Percentiles rank a stretch among this genome's conserved stretches.
phyloP scores from a whole-genome alignment of 2,113 vertebrate genomes.

The Megaceryle torquata region DNA sequence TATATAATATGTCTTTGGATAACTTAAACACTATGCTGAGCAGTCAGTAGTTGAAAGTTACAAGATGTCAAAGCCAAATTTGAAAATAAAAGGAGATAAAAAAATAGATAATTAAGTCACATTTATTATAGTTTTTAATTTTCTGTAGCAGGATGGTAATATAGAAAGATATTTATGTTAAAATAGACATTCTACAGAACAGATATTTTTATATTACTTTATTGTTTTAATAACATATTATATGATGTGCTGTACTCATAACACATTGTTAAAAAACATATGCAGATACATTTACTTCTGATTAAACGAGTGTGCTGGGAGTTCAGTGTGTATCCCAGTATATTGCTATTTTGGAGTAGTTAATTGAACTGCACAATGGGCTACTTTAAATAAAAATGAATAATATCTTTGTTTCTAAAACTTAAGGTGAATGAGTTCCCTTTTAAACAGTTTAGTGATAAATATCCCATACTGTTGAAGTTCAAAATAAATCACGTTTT shows the following conservation, averaged over 20 bases:
- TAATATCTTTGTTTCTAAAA: neutral
- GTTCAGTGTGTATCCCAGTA: neutral
- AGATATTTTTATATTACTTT: slow-evolving; percentile 17
- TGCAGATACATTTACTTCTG: slow-evolving; percentile 24
- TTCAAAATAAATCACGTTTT: neutral
- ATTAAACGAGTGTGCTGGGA: slow-evolving; percentile 16
- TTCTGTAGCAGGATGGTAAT: neutral
- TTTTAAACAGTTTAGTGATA: neutral
- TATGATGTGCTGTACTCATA: neutral
- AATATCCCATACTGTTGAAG: neutral
- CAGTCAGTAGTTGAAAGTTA: slow-evolving; percentile 12
- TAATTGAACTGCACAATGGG: neutral
- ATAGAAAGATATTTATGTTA: neutral
- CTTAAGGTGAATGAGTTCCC: neutral
- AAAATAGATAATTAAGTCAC: neutral
- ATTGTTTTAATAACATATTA: neutral
- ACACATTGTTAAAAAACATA: slow-evolving; percentile 3
- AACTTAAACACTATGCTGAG: neutral
- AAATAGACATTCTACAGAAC: neutral
- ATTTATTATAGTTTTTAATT: neutral
- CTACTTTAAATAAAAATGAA: neutral
- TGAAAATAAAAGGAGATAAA: slow-evolving; percentile 15
- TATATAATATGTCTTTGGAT: no score
- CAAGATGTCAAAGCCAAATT: neutral
- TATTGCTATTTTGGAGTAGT: neutral